phyloP scores from a whole-genome alignment of 2,113 vertebrate species.

The Grallaria varia region DNA sequence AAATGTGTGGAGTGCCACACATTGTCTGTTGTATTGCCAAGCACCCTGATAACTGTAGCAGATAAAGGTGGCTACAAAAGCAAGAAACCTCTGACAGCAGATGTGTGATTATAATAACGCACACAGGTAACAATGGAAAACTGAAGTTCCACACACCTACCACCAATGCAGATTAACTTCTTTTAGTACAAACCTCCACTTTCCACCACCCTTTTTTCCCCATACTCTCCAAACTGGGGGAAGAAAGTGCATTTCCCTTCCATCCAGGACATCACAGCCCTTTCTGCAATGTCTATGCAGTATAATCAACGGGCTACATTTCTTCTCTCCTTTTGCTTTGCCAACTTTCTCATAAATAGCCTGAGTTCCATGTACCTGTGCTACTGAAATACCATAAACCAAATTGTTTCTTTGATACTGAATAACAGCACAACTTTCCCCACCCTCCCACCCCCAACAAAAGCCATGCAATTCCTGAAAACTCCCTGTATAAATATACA shows the following conservation, averaged over 20 bases:
- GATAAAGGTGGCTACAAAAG: not conserved
- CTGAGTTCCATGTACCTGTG: not conserved
- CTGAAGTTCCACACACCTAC: fast-evolving
- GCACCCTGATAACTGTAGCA: not conserved
- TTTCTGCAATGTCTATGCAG: not conserved
- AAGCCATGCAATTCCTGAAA: not conserved
- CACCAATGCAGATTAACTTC: fast-evolving
- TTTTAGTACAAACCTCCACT: not conserved
- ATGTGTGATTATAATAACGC: not conserved
- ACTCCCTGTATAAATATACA: not conserved
- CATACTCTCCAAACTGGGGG: fast-evolving
- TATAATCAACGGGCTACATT: not conserved
- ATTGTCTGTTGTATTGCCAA: not conserved
- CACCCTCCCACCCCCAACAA: fast-evolving
- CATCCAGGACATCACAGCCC: not conserved
- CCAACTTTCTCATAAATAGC: not conserved
- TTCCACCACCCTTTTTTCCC: not conserved
- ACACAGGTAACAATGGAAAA: not conserved
- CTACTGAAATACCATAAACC: not conserved
- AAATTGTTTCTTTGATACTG: not conserved
- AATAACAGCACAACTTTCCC: not conserved
- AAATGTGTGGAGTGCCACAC: fast-evolving
- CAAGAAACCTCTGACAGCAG: not conserved
- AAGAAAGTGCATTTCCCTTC: not conserved
- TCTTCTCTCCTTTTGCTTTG: not conserved